Evolutionary conservation across 2,888 invertebrate species (phyloP).

Genomic region (Mylabris sibirica): DNA sequence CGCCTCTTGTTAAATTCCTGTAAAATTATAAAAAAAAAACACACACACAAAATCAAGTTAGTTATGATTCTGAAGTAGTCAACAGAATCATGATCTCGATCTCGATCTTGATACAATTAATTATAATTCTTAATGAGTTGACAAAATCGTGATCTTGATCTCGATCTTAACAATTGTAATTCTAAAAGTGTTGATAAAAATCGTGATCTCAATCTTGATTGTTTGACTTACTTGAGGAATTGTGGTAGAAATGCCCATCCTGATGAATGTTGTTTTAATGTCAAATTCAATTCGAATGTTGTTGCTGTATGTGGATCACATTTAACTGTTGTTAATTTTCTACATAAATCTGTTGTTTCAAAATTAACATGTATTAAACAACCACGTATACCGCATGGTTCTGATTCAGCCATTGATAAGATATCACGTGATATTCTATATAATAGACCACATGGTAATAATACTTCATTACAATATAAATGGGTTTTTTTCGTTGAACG

Average conservation of each 20-base stretch:
- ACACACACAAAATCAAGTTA: no score
- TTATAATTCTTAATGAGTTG: no score
- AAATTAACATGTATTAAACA: constrained; percentile 87
- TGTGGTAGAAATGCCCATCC: constrained; percentile 89
- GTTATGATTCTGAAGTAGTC: no score
- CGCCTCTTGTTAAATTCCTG: constrained; percentile 82
- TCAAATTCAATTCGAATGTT: constrained; percentile 88
- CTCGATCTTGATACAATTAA: no score
- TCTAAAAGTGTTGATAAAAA: no score
- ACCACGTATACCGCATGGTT: constrained; percentile 89
- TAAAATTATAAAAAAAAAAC: constrained; percentile 28
- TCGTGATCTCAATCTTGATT: neutral
- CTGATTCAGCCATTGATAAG: constrained; percentile 82
- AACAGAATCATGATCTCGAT: no score
- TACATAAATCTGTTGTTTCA: constrained; percentile 69
- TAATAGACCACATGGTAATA: constrained; percentile 84
- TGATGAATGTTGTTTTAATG: constrained; percentile 82
- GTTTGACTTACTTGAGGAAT: constrained; percentile 80
- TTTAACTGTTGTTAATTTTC: constrained; percentile 80
- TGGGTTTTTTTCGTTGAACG: constrained; percentile 82
- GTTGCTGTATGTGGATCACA: constrained; percentile 86
- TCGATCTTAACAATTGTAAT: no score
- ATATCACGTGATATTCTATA: constrained; percentile 82
- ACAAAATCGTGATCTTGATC: no score
- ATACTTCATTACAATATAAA: constrained; percentile 83